Base-by-base conservation (phyloP, 92 coral and sea anemone species). In the Epizoanthus scotinus region DNA sequence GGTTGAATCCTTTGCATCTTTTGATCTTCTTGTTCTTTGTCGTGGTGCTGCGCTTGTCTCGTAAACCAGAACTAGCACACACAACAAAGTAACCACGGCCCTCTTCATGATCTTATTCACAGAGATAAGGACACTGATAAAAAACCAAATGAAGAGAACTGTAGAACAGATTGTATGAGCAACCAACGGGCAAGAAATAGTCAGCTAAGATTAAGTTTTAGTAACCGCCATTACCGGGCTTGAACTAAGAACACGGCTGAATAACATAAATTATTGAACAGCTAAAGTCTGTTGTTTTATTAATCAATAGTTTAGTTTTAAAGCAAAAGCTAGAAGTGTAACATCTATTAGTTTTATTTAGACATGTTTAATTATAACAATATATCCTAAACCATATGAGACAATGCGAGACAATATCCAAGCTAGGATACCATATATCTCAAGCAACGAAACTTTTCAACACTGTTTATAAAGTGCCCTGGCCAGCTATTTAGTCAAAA, bases 11-110 rank as follows among this genome's bases (percentile, higher is more conserved):
- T 75, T 44, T 10, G 42, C 81, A 59, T 58, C 81, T 18, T 29
- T 34, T 18, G 81, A 38, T 75, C 81, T 59, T 59, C 34, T 75
- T 27, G 68, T 13, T 10, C 79, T 42, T 8, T 19, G 52, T 73
- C 81, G 81, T 75, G 81, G 81, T 14, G 81, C 81, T 3, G 81
- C 57, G 2, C n/a, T 38, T 1, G 81, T 21, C n/a, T 38, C 68
- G 17, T 22, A 58, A 59, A 75, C 26, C 56, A 75, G 56, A 60
- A 36, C 69, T 60, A 75, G 13, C 52, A 59, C 38, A 22, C 68
- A 75, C 8, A 38, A 28, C 44, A 75, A 5, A 54, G 40, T 14
- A 59, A 57, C 1, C 44, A n/a, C 31, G 21, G 34, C 27, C 21
- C 68, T 75, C 57, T 50, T 58, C 81, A 75, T 75, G 49, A 14